Percentiles rank a stretch among this genome's conserved stretches.
phyloP scores from a whole-genome alignment of 2,797 vertebrate species.

The Cygnus olor region DNA sequence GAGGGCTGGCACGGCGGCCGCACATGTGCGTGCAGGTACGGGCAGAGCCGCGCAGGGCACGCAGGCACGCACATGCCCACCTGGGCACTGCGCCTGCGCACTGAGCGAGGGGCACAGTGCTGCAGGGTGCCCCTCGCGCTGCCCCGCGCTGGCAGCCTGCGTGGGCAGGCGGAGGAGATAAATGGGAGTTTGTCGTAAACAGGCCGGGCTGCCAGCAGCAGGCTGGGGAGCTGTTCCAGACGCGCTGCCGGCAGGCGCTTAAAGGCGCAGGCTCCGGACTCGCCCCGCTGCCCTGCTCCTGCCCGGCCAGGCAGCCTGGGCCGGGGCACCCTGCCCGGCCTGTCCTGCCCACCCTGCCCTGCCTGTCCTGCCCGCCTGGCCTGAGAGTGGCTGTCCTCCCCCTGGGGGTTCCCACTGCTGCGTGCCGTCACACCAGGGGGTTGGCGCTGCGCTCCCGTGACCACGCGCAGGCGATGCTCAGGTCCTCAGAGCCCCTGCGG shows the following conservation, averaged over 20 bases:
- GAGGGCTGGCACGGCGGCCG: rapidly evolving
- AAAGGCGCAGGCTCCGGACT: constrained; percentile 53
- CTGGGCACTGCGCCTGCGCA: background rate
- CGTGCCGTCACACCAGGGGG: rapidly evolving
- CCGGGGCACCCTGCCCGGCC: background rate
- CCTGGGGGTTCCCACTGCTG: rapidly evolving
- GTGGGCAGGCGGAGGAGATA: constrained; percentile 47
- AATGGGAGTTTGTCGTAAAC: constrained; percentile 57
- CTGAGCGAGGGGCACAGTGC: constrained; percentile 2
- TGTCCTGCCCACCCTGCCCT: background rate
- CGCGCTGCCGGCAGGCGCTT: background rate
- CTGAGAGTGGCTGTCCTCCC: background rate
- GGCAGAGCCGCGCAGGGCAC: background rate
- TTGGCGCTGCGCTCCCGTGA: rapidly evolving
- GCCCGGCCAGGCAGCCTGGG: background rate
- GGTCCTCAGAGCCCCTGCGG: background rate
- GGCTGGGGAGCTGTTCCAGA: background rate
- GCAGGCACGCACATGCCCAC: background rate
- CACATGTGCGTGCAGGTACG: background rate
- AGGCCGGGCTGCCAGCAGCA: constrained; percentile 42
- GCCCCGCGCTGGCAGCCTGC: constrained; percentile 49
- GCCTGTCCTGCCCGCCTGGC: background rate
- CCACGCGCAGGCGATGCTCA: rapidly evolving
- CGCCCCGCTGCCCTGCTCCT: background rate
- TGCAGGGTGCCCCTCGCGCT: constrained; percentile 20